Conservation (phyloP, 2,113 vertebrate genomes). For the Corvus moneduloides region DNA sequence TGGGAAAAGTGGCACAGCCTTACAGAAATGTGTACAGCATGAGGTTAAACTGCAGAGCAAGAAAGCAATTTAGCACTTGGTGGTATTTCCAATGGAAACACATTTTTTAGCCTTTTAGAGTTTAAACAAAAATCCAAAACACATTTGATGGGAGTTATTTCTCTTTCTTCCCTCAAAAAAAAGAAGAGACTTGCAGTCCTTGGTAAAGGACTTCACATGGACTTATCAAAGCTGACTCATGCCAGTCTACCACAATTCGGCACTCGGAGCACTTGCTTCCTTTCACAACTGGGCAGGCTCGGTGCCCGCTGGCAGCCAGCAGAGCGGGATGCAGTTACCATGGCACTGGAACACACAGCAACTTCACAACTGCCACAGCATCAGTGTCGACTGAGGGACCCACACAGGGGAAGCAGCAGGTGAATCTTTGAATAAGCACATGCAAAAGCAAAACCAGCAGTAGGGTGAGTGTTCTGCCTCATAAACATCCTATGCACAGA, state of each 20-base stretch:
- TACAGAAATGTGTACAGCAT: not conserved
- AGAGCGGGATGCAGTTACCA: slow-evolving; percentile 9
- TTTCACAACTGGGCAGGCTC: not conserved
- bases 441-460: not conserved
- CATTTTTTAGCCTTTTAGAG: not conserved
- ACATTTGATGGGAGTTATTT: not conserved
- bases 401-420: not conserved
- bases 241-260: not conserved
- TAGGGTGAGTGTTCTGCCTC: not conserved
- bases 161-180: not conserved
- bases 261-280: not conserved
- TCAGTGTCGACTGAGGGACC: not conserved
- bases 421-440: not conserved
- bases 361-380: not conserved
- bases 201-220: not conserved
- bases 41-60: not conserved
- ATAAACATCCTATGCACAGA: not conserved
- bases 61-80: not conserved
- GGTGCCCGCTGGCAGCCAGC: not conserved
- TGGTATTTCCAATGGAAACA: not conserved
- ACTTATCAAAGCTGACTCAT: not conserved
- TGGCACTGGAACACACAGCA: not conserved
- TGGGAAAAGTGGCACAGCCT: not conserved
- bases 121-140: not conserved
- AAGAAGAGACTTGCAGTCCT: not conserved